Evolutionary conservation across 1,140 invertebrate genomes (phyloP).

Genomic region (Drosophila nebulosa): DNA sequence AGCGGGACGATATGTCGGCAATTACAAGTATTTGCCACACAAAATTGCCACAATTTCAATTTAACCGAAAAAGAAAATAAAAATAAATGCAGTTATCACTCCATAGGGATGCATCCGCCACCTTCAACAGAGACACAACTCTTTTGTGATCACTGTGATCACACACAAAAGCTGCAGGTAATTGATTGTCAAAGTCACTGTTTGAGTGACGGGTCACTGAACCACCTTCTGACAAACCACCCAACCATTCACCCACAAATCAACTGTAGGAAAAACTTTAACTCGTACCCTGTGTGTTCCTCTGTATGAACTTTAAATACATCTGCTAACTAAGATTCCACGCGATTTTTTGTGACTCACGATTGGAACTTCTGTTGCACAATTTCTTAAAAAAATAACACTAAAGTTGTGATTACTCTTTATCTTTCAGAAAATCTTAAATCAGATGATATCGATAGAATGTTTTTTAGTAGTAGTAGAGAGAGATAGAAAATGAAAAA

Average conservation of each 20-base stretch:
- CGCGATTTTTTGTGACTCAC: no score
- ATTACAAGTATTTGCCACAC: conserved; percentile 42
- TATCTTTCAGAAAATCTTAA: no score
- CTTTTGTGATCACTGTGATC: conserved; percentile 39
- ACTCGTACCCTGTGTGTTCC: no score
- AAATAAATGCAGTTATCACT: conserved; percentile 22
- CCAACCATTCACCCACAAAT: not conserved
- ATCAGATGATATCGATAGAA: no score
- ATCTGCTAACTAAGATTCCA: no score
- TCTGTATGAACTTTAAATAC: no score
- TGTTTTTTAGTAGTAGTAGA: not conserved
- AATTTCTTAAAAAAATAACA: no score
- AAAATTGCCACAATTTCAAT: conserved; percentile 48
- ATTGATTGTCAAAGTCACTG: not conserved
- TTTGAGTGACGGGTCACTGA: conserved; percentile 19
- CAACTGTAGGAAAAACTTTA: not conserved
- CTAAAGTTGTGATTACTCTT: no score
- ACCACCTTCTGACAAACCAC: not conserved
- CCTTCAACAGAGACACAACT: not conserved
- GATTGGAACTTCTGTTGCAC: no score
- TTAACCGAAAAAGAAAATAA: conserved; percentile 31
- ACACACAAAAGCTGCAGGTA: not conserved
- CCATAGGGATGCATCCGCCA: conserved; percentile 28
- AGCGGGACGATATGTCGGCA: conserved; percentile 52
- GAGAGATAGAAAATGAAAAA: no score